Percentiles rank a stretch among this genome's conserved stretches.
Conservation (phyloP, 2,888 invertebrate genomes). For the Euzetes globulus region DNA sequence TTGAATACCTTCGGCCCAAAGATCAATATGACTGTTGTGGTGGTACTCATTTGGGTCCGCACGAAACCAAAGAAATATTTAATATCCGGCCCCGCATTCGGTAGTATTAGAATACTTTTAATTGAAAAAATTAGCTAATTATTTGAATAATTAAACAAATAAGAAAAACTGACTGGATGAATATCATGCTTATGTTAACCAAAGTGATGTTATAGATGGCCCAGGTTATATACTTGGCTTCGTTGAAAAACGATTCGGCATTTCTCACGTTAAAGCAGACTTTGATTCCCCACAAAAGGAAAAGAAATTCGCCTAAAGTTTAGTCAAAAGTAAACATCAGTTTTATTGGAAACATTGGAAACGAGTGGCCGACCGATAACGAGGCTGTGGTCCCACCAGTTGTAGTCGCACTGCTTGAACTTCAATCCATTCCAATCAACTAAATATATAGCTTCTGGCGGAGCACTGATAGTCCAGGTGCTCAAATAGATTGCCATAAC, state of each 20-base stretch:
- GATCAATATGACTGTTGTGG: constrained; percentile 72
- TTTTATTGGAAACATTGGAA: neutral
- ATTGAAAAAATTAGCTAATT: too few relatives aligned
- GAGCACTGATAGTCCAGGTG: constrained; percentile 82
- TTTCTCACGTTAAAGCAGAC: constrained; percentile 55
- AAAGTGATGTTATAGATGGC: constrained; percentile 90
- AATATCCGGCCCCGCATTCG: constrained; percentile 79
- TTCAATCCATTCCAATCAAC: constrained; percentile 57
- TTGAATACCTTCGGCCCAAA: constrained; percentile 69
- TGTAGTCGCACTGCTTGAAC: constrained; percentile 81
- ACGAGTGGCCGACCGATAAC: constrained; percentile 60
- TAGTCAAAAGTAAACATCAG: neutral
- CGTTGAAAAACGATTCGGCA: constrained; percentile 86
- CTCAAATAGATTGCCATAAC: constrained; percentile 80
- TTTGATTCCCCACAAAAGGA: constrained; percentile 50
- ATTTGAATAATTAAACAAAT: constrained; percentile 44
- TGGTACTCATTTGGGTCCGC: constrained; percentile 73
- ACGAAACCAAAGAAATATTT: constrained; percentile 85
- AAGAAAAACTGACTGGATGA: constrained; percentile 73
- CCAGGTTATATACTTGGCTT: constrained; percentile 83
- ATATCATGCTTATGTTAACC: constrained; percentile 83
- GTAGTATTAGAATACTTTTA: constrained; percentile 69
- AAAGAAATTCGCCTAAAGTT: constrained; percentile 47
- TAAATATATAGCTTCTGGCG: constrained; percentile 59
- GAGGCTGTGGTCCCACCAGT: constrained; percentile 91